Evolutionary conservation across 2,888 invertebrate genomes (phyloP), one percentile per base, ranked within the genome.

Genomic region (Linnaemya tessellans): DNA sequence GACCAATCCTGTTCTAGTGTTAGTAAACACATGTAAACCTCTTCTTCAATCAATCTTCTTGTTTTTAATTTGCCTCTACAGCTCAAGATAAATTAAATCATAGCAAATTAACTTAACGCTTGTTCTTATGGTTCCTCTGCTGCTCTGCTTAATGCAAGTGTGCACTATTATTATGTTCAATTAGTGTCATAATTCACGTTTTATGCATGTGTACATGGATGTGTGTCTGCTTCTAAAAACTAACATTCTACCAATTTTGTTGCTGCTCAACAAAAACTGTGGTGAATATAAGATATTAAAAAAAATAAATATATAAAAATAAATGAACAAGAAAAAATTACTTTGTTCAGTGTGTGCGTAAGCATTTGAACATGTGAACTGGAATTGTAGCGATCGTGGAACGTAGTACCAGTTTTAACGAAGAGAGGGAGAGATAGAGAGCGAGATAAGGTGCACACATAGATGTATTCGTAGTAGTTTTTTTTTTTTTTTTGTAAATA

Each of bases 141-240:
- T 25, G 15, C 49, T 60, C 49, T 51, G n/a, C 8, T 46, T 46
- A 51, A 56, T 35, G 56, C 38, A 18, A 49, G 20, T 46, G 30
- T 30, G 60, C 38, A 41, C 30, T 46, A 54, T 20, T 56, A 67
- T 83, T 71, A 67, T 73, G 67, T 62, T 67, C 35, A 60, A 43
- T 78, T 62, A 71, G 67, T 73, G 67, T 83, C 73, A 83, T 78
- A 78, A 73, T 78, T 71, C 51, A 58, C 77, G 82, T 77, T 77
- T 41, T 65, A 54, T 65, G 25, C 46, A 15, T 30, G 8, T 25
- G 0, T 80, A 7, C 2, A 30, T 30, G 30, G 30, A 5, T 70
- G 15, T 38, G n/a, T 80, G 30, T 30, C 30, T 30, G 51, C 65
- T 43, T 56, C 15, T 18, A n/a, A 38, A 58, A 68, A 62, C 60